phyloP scores from a whole-genome alignment of 2,888 invertebrate species.

The Scaptodrosophila latifasciaeformis region DNA sequence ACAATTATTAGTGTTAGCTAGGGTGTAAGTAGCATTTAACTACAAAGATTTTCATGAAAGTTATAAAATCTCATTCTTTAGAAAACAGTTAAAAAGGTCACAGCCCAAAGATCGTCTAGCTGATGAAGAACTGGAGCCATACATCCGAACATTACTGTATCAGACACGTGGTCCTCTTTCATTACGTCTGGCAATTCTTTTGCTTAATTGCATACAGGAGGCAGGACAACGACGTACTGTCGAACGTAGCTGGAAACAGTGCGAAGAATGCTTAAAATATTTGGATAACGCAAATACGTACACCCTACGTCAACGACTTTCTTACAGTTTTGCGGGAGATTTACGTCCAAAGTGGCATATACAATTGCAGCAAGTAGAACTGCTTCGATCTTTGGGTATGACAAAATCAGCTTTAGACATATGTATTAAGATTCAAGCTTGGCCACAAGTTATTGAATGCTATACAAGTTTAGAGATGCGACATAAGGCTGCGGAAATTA shows the following conservation, averaged over 20 bases:
- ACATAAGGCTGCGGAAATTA: conserved; percentile 94
- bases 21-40: conserved; percentile 79
- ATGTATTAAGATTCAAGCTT: conserved; percentile 84
- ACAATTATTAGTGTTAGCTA: conserved; percentile 86
- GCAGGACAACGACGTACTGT: conserved; percentile 86
- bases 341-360: conserved; percentile 86
- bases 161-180: conserved; percentile 85
- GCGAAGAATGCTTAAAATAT: conserved; percentile 84
- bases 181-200: conserved; percentile 83
- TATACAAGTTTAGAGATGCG: conserved; percentile 88
- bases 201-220: conserved; percentile 86
- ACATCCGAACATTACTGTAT: conserved; percentile 80
- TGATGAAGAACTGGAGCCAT: conserved; percentile 88
- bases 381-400: conserved; percentile 87
- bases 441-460: conserved; percentile 95
- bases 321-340: conserved; percentile 83
- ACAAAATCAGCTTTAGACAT: conserved; percentile 89
- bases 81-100: conserved; percentile 82
- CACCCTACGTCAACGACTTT: conserved; percentile 73
- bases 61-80: conserved; percentile 73
- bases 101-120: conserved; percentile 87
- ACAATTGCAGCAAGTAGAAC: conserved; percentile 84
- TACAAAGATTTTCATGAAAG: background rate
- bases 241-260: conserved; percentile 91
- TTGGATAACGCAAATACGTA: conserved; percentile 67